phyloP scores from a whole-genome alignment of 2,113 vertebrate species.

The Tragelaphus buxtoni region DNA sequence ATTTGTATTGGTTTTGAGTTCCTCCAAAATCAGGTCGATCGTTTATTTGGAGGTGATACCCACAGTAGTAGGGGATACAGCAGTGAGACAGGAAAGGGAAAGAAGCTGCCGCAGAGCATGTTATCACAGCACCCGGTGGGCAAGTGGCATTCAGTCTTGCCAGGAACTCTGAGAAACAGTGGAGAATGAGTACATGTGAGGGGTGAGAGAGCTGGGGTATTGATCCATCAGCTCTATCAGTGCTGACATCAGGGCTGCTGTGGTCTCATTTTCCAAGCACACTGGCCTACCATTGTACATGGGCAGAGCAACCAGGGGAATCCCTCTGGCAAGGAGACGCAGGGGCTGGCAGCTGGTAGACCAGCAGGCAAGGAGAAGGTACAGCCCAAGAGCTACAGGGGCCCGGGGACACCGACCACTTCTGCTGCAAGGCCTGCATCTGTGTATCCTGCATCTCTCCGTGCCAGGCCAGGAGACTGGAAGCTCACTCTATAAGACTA shows the following conservation, averaged over 20 bases:
- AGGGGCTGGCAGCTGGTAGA: background rate
- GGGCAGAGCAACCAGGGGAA: background rate
- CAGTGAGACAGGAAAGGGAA: background rate
- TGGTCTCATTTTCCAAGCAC: background rate
- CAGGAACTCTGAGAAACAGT: background rate
- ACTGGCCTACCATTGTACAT: fast-evolving
- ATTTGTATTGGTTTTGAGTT: background rate
- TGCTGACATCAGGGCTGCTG: background rate
- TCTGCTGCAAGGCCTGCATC: background rate
- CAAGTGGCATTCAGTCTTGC: background rate
- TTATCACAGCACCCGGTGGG: background rate
- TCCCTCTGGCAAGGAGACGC: background rate
- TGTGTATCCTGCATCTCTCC: background rate
- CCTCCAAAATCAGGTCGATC: background rate
- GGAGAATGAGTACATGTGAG: background rate
- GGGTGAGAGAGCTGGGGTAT: background rate
- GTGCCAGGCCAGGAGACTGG: background rate
- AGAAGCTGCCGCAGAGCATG: background rate
- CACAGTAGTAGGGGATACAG: fast-evolving
- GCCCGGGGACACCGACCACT: fast-evolving
- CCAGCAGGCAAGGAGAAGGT: background rate
- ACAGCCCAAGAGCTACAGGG: background rate
- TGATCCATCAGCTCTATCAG: background rate
- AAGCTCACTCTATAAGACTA: background rate
- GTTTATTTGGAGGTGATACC: background rate